These are phyloP conservation scores for Cheilosia vulpina DNA, from an alignment of 2,888 invertebrate genomes.

Conservation along the genomic window DNA sequence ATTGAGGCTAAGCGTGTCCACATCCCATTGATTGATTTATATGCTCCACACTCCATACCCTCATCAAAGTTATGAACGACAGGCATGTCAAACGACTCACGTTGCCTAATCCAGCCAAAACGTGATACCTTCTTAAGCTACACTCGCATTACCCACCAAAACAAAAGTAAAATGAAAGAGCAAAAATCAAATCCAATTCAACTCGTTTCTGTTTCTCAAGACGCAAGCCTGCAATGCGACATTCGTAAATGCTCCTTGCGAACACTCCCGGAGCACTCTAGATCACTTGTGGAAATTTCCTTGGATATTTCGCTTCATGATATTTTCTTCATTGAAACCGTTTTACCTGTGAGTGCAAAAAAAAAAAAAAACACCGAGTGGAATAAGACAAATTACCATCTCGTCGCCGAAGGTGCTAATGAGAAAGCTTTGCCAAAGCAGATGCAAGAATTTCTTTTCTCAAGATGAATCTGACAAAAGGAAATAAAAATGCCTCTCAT, in stretches of 20 bases:
- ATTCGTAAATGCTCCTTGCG: constrained; percentile 19
- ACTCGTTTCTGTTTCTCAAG: not conserved
- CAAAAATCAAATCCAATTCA: not conserved
- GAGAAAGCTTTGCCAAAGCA: constrained; percentile 33
- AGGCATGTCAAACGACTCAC: too few species aligned
- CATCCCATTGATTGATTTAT: too few species aligned
- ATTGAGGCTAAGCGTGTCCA: too few species aligned
- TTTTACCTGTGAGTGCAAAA: not conserved
- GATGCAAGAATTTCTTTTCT: constrained; percentile 23
- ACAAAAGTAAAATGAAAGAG: too few species aligned
- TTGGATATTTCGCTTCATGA: constrained; percentile 42
- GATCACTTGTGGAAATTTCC: constrained; percentile 44
- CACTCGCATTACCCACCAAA: too few species aligned
- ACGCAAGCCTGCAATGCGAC: constrained; percentile 54
- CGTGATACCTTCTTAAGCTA: too few species aligned
- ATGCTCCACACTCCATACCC: too few species aligned
- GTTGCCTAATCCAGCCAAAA: too few species aligned
- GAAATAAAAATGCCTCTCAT: constrained; percentile 7
- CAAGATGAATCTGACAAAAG: constrained; percentile 2
- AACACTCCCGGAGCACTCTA: constrained; percentile 17
- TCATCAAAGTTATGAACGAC: too few species aligned
- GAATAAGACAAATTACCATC: constrained; percentile 48
- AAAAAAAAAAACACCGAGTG: not conserved
- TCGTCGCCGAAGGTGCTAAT: constrained; percentile 59
- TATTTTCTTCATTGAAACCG: not conserved